Conservation (phyloP, 2,113 vertebrate species). For the Phycodurus eques region DNA sequence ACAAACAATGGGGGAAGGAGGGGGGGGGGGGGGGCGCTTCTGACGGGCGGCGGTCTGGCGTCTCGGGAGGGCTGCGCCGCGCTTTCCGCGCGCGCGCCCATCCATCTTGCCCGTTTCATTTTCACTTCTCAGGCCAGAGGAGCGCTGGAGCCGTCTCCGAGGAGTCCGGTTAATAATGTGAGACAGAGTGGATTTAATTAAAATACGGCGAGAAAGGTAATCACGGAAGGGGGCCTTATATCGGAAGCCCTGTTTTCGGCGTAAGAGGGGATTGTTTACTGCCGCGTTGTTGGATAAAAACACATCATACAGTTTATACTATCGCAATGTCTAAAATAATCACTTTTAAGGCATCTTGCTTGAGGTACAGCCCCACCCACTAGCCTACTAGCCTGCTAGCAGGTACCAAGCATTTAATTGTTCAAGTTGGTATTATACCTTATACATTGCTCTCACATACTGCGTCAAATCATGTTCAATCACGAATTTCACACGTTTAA, state of each 20-base stretch:
- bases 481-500: too few species aligned
- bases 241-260: background rate
- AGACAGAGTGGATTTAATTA: constrained; percentile 12
- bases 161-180: constrained; percentile 7
- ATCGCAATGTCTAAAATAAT: too few species aligned
- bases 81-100: background rate
- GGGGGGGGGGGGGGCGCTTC: background rate
- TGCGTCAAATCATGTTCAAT: too few species aligned
- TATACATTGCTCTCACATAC: too few species aligned
- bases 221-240: background rate
- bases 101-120: constrained; percentile 5
- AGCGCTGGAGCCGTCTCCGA: background rate
- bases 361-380: background rate
- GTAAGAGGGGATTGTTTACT: background rate
- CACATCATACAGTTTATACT: background rate
- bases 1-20: constrained; percentile 47
- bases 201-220: constrained; percentile 3
- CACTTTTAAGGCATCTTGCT: background rate
- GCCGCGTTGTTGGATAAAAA: background rate
- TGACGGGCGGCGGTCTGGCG: background rate
- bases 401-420: background rate
- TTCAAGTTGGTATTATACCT: background rate
- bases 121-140: background rate
- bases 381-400: too few species aligned
- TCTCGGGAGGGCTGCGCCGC: background rate